Evolutionary conservation across 2,888 invertebrate species (phyloP), one percentile per base, ranked within the genome.

Genomic region (Cephonodes hylas): DNA sequence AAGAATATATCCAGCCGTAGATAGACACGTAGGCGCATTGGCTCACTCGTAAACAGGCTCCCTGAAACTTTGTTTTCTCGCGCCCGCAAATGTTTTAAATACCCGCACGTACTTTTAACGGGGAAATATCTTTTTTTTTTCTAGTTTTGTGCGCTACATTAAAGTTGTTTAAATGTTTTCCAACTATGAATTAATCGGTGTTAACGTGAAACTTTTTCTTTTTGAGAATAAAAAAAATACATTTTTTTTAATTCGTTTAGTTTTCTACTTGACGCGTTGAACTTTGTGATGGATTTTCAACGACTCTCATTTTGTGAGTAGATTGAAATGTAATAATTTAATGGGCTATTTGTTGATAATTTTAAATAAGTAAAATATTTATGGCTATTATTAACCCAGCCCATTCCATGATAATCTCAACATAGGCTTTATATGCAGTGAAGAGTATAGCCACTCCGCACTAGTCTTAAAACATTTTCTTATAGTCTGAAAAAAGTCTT

Each of bases 21-120:
- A 22, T 25, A 15, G 15, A 8, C 25, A 7, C 25, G 7, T 8
- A 27, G 15, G 25, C 27, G 10, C 18, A 10, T 18, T 4, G 27
- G 10, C 31, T 68, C 53, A 27, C 18, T 31, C 53, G 18, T 53
- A 53, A 53, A 20, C 27, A 53, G 53, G 27, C 53, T 53, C 27
- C 18, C 18, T 10, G 18, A 31, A 53, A 53, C 53, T 53, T 53
- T 53, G 48, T 53, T 27, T 53, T 53, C 53, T 53, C 31, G 31
- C 53, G 53, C 53, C 27, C 53, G 27, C 42, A 42, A 60, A 56
- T 61, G 48, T 45, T 61, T 48, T 60, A 60, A 46, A 60, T 44
- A 57, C 44, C 53, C 53, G 31, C 25, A 15, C 48, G 15, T 27
- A 53, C 53, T 53, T 53, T 53, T 53, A 53, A 25, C 44, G 8